These are phyloP conservation scores for Micromys minutus DNA, from an alignment of 2,113 vertebrate species.

Conservation along the genomic window DNA sequence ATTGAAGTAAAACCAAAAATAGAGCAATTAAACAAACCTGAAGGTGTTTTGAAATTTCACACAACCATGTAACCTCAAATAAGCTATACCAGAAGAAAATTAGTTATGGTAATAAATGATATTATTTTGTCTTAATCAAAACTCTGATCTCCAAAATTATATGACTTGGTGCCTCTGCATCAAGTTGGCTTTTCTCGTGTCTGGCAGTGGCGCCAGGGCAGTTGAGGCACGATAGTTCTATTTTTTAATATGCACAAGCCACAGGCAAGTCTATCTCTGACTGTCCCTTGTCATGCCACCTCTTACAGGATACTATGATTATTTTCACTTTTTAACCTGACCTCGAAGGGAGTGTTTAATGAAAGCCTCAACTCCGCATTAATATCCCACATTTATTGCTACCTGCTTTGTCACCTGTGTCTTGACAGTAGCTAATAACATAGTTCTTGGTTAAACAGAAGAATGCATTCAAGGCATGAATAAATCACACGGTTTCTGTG, in stretches of 20 bases:
- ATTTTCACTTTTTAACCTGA: not conserved
- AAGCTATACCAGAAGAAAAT: not conserved
- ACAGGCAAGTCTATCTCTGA: not conserved
- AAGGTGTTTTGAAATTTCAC: not conserved
- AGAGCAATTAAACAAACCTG: not conserved
- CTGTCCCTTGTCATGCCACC: not conserved
- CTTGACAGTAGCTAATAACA: not conserved
- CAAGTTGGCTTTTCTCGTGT: not conserved
- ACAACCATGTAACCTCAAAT: not conserved
- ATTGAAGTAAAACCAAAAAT: not conserved
- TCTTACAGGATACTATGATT: not conserved
- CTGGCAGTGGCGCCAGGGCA: not conserved
- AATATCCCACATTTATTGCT: not conserved
- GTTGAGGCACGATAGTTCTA: not conserved
- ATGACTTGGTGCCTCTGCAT: not conserved
- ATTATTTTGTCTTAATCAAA: constrained; percentile 17
- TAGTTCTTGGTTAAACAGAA: constrained; percentile 6
- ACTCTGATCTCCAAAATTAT: not conserved
- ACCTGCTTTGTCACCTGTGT: not conserved
- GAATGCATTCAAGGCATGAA: not conserved
- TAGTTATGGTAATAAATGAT: not conserved
- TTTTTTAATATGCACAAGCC: not conserved
- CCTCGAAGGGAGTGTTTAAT: not conserved
- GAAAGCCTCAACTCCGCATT: not conserved
- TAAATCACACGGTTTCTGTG: not conserved